phyloP scores from a whole-genome alignment of 2,888 invertebrate species.

The Elmis aenea region DNA sequence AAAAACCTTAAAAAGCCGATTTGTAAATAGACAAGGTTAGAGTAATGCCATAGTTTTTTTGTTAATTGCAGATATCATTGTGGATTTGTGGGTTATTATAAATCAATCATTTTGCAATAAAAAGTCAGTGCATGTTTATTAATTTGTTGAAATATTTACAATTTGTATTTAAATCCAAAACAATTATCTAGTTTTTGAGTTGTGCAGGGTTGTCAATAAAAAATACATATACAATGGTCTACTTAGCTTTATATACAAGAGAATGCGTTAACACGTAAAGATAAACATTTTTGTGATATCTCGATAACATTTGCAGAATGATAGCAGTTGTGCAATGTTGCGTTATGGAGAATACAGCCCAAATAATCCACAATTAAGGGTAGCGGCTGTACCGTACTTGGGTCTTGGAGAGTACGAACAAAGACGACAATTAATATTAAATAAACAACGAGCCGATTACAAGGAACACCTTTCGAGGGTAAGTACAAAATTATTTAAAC shows the following conservation, averaged over 20 bases:
- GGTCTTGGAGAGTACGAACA: constrained; percentile 59
- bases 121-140: too few species aligned
- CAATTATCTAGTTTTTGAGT: too few species aligned
- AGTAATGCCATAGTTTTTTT: too few species aligned
- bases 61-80: too few species aligned
- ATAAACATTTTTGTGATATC: background rate
- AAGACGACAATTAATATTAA: constrained; percentile 49
- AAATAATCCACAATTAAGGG: constrained; percentile 54
- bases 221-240: too few species aligned
- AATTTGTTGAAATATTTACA: too few species aligned
- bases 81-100: too few species aligned
- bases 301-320: constrained; percentile 31
- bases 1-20: too few species aligned
- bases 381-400: constrained; percentile 52
- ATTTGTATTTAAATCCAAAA: too few species aligned
- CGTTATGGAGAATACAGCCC: constrained; percentile 60
- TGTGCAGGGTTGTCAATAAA: too few species aligned
- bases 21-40: too few species aligned
- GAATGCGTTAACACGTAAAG: background rate
- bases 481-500: constrained; percentile 10
- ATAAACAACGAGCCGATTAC: constrained; percentile 53
- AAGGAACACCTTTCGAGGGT: constrained; percentile 56
- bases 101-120: too few species aligned
- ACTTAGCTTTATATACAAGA: background rate
- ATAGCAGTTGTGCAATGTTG: constrained; percentile 46